Evolutionary conservation across 92 coral and sea anemone species (phyloP), one percentile per base, ranked within the genome.

Genomic region (Phenganax marumi): DNA sequence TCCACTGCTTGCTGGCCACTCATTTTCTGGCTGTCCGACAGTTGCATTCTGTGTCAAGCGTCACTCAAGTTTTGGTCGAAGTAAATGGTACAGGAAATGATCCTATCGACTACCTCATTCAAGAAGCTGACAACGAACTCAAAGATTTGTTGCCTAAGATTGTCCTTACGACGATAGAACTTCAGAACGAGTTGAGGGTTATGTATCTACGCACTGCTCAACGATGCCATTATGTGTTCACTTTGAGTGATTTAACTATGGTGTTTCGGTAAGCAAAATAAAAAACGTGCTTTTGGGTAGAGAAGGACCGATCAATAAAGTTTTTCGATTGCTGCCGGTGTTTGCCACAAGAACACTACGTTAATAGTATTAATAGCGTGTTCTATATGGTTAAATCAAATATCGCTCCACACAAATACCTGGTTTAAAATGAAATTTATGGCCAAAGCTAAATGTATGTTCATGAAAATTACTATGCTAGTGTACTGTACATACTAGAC

Each of bases 221-320:
- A 84, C 85, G 99, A 72, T 96, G 99, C 84, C 99, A 96, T 86
- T 96, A 96, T 73, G 90, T 96, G 86, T 96, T 96, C 43, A 96
- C 99, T 66, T 89, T 96, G 99, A 91, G 91, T n/a, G 97, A 96
- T 81, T 85, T 96, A 52, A 96, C 99, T 52, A 96, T 96, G 99
- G 91, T 96, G 73, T 94, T 94, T 88, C 90, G 98, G 98, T 92
- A 85, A n/a, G 73, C 23, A n/a, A 16, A 22, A 73, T 21, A 1
- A 22, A 65, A 11, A 17, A 65, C 13, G 0, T 12, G 25, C 0
- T 65, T 7, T 65, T 0, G 43, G 43, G 43, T 33, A 33, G 43
- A 33, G 43, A 33, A 33, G 5, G 43, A 33, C 43, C 43, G 43
- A 5, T 33, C 0, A 5, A 33, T 33, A 2, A 2, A 33, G 0